Evolutionary conservation across 2,888 invertebrate genomes (phyloP), one percentile per base, ranked within the genome.

Genomic region (Mesopsocus fuscifrons): DNA sequence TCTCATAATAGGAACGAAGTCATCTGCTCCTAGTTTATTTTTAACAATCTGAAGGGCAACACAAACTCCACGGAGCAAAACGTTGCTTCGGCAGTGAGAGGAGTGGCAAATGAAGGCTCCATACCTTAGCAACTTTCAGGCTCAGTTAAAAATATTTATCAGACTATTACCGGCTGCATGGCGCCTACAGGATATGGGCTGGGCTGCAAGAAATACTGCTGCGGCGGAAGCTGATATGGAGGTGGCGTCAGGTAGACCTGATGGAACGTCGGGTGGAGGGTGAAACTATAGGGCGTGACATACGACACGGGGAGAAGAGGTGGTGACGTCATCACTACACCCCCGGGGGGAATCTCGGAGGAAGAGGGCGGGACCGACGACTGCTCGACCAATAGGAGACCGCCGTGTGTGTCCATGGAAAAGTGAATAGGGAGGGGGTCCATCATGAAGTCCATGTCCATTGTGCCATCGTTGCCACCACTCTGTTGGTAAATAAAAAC

Each of bases 201-300:
- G 8, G 6, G 26, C 26, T 26, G 26, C 8, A 26, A 9, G 26
- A 26, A 26, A 11, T 9, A 26, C 26, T 26, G 49, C 50, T 66
- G 71, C 23, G 59, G 59, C 43, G 71, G 55, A 21, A 68, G 69
- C 50, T 63, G 69, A 53, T 69, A 72, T 11, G 70, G 57, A 11
- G 61, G 57, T 26, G 62, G 60, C 32, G 61, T 56, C 20, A 57
- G 55, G 50, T 57, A 60, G 35, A 64, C 66, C 8, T 64, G 57
- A 49, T 60, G 66, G 23, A 57, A 51, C 47, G 59, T 61, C 4
- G 72, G 71, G 51, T 78, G 80, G 33, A 61, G 59, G 8, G 77
- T 67, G 56, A 80, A 82, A 51, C 73, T 72, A 58, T 81, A 81
- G 17, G 80, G 77, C 41, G 63, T 61, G 15, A 69, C 65, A 49